A percentile compares a stretch with the other conserved stretches of the same genome.
Evolutionary conservation across 2,797 vertebrate species (phyloP).

Genomic region (Okamejei kenojei): DNA sequence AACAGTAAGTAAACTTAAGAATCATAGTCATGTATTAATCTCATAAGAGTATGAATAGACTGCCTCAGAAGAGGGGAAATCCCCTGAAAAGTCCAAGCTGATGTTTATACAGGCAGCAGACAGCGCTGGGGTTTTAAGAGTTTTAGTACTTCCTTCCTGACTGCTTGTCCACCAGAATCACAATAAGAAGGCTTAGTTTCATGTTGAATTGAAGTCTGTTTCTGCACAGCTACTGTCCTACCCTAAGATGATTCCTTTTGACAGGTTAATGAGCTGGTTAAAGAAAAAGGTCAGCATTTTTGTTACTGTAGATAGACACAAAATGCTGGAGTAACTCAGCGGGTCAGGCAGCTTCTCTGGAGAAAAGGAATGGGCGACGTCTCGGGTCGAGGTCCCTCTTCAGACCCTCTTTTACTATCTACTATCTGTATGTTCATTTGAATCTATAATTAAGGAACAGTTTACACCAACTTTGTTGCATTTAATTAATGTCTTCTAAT

Average conservation of each 20-base stretch:
- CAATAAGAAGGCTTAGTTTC: not conserved
- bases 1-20: constrained; percentile 26
- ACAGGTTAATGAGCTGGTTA: not conserved
- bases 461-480: not conserved
- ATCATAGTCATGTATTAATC: not conserved
- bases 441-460: not conserved
- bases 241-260: not conserved
- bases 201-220: constrained; percentile 2
- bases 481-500: not conserved
- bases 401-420: too few relatives aligned
- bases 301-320: too few relatives aligned
- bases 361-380: too few relatives aligned
- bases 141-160: constrained; percentile 32
- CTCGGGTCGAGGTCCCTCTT: too few relatives aligned
- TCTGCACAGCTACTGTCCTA: not conserved
- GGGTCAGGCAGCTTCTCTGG: too few relatives aligned
- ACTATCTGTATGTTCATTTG: not conserved
- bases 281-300: not conserved
- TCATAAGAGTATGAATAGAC: constrained; percentile 13
- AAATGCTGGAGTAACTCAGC: too few relatives aligned
- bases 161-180: constrained; percentile 2
- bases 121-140: constrained; percentile 10
- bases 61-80: constrained; percentile 22
- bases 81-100: constrained; percentile 30
- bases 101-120: not conserved